Conservation (phyloP, 2,113 vertebrate genomes). For the Lucifuga dentata region DNA sequence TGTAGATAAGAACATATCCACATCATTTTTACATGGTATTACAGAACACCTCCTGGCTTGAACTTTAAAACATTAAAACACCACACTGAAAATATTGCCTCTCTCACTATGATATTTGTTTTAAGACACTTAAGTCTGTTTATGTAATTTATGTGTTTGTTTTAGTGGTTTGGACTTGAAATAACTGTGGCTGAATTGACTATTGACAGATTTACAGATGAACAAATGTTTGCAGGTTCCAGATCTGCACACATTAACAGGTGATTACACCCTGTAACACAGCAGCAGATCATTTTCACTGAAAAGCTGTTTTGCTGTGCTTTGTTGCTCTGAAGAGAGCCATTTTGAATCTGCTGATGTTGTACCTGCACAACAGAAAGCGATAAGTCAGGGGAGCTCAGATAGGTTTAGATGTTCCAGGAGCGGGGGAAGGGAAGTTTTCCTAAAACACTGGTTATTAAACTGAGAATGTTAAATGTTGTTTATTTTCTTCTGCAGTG, state of each 20-base stretch:
- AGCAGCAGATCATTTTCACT: constrained; percentile 15
- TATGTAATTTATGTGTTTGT: not conserved
- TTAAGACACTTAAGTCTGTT: not conserved
- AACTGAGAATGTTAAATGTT: not conserved
- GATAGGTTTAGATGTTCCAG: constrained; percentile 33
- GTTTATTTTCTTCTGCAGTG: not conserved
- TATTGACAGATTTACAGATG: not conserved
- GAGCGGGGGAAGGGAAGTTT: constrained; percentile 38
- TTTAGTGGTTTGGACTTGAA: not conserved
- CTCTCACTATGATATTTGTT: not conserved
- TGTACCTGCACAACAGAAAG: constrained; percentile 40
- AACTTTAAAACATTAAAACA: constrained; percentile 18
- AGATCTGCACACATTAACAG: constrained; percentile 18
- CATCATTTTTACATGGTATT: too few relatives aligned
- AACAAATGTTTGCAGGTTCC: constrained; percentile 11
- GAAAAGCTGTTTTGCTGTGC: constrained; percentile 1
- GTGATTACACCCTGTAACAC: constrained; percentile 17
- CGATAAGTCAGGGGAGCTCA: constrained; percentile 52
- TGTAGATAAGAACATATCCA: not conserved
- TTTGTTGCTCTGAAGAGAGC: constrained; percentile 30
- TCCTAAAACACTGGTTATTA: not conserved
- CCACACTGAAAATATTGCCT: too few relatives aligned
- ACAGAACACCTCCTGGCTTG: not conserved
- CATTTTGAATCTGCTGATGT: constrained; percentile 47
- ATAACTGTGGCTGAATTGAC: too few relatives aligned